Evolutionary conservation across 2,888 invertebrate genomes (phyloP), one percentile per base, ranked within the genome.

Genomic region (Drosophila pullipes): DNA sequence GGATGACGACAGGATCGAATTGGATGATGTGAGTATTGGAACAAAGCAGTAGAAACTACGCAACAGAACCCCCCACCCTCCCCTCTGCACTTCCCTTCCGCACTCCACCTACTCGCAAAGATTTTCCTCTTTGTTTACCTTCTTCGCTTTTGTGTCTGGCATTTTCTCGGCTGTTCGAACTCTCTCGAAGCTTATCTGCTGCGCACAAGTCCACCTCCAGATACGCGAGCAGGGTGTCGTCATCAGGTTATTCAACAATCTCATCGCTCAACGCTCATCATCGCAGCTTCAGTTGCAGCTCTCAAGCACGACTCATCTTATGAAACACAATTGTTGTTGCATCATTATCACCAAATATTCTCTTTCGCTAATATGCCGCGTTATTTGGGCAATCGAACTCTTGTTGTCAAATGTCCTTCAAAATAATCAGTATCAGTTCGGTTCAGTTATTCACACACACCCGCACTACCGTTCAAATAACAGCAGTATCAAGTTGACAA

Each of bases 1-100:
- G 55, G 97, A 97, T 89, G 98, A 98, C 93, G 98, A 98, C 94
- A 96, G 96, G 93, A 96, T 98, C 93, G 97, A 97, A 92, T 94
- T 96, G 82, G 97, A 97, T 94, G 97, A 97, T 96, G 98, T 98
- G 95, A 95, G 94, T 78, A 61, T 33, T 3, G 11, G 3, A 49
- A 41, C 18, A 49, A 49, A 44, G 10, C 22, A 66, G 33, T 41
- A 39, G 18, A 49, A 81, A 86, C 73, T 90, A 69, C 87, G 90
- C 87, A 86, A 72, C 75, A 74, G 28, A 52, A 18, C 25, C 31
- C 4, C 25, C 16, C 53, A 2, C 31, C 31, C 9, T 30, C 41
- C 25, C 31, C 35, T 25, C 22, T 22, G n/a, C 60, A 22, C 35
- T 13, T 33, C 28, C 16, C 33, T 30, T 31, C 25, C n/a, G n/a